A percentile compares a stretch with the other conserved stretches of the same genome.
These are phyloP conservation scores for Zonitis immaculata DNA, from an alignment of 2,888 invertebrate genomes.

Conservation along the genomic window DNA sequence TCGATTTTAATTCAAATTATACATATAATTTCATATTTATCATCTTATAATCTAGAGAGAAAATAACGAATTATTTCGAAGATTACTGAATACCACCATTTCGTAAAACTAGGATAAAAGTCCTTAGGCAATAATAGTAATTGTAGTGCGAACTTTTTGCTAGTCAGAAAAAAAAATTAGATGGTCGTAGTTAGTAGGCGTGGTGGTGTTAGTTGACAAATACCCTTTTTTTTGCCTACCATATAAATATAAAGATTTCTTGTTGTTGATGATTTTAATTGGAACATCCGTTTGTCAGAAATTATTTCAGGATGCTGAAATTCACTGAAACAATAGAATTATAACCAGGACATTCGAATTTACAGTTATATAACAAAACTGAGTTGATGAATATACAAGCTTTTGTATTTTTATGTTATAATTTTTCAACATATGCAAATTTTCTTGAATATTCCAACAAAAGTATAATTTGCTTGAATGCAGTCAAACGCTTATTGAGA, in stretches of 20 bases:
- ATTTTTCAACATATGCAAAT: background rate
- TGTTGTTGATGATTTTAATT: background rate
- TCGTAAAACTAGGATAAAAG: background rate
- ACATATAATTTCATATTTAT: background rate
- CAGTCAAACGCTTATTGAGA: too few relatives aligned
- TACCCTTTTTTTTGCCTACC: background rate
- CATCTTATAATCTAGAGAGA: background rate
- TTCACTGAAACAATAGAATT: background rate
- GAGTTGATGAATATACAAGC: background rate
- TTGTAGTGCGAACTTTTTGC: background rate
- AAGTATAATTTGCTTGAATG: background rate
- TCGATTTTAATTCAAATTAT: background rate
- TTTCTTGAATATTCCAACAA: background rate
- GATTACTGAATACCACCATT: too few relatives aligned
- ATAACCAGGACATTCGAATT: background rate
- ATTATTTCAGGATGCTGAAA: too few relatives aligned
- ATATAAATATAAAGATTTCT: too few relatives aligned
- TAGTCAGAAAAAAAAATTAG: background rate
- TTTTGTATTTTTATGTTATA: background rate
- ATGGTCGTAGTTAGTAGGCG: background rate
- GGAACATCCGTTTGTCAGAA: too few relatives aligned
- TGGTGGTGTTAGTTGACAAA: background rate
- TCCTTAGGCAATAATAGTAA: background rate
- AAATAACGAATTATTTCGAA: background rate
- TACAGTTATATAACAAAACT: background rate